A percentile compares a stretch with the other conserved stretches of the same genome.
phyloP scores from a whole-genome alignment of 1,140 invertebrate species.

The Planococcus citri region DNA sequence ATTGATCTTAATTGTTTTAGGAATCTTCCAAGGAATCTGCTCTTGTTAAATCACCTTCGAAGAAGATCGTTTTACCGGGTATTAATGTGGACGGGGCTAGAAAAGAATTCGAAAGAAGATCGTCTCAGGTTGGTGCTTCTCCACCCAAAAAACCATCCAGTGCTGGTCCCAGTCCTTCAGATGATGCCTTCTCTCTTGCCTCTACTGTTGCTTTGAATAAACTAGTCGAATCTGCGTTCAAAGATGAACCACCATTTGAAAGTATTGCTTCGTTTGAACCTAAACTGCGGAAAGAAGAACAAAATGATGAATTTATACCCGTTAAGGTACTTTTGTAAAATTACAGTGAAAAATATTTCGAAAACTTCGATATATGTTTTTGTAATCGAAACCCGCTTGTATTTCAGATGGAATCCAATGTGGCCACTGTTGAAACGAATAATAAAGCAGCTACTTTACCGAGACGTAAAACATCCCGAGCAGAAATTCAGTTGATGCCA shows the following conservation, averaged over 20 bases:
- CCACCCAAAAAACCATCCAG: not conserved
- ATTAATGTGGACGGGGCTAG: conserved; percentile 72
- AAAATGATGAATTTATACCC: not conserved
- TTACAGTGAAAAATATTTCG: too few species aligned
- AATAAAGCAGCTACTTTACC: conserved; percentile 28
- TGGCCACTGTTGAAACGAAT: conserved; percentile 25
- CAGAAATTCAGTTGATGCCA: conserved; percentile 46
- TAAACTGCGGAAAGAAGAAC: not conserved
- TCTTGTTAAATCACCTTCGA: conserved; percentile 44
- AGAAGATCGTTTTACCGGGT: conserved; percentile 64
- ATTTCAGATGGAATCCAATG: conserved; percentile 28
- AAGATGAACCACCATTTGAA: conserved; percentile 21
- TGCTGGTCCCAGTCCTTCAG: not conserved
- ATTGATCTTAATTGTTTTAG: too few species aligned
- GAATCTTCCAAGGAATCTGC: too few species aligned
- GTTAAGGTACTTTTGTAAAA: not conserved
- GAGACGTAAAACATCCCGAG: conserved; percentile 44
- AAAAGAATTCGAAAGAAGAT: conserved; percentile 67
- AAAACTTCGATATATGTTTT: not conserved
- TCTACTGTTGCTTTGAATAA: conserved; percentile 30
- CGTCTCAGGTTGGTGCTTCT: conserved; percentile 36
- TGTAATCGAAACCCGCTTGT: not conserved
- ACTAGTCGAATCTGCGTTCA: conserved; percentile 28
- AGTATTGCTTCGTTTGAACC: not conserved
- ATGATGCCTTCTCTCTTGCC: conserved; percentile 27